Evolutionary conservation across 2,113 vertebrate species (phyloP).

Genomic region (Platycercus adscitus): DNA sequence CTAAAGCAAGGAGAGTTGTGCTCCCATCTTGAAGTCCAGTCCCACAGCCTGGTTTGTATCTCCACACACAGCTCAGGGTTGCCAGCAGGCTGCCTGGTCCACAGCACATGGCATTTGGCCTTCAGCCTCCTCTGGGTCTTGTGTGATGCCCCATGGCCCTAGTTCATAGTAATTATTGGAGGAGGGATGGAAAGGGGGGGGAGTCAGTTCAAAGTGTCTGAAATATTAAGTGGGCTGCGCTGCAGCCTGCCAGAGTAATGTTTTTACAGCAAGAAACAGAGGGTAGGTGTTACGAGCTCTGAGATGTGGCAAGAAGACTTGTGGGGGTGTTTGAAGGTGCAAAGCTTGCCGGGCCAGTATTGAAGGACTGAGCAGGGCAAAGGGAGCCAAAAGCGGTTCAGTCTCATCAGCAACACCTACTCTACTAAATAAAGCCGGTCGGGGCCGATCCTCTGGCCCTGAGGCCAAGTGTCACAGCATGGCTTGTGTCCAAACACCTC

Average conservation of each 20-base stretch:
- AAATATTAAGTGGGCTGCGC: slow-evolving; percentile 12
- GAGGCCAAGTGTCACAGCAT: slow-evolving; percentile 4
- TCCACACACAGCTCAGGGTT: not conserved
- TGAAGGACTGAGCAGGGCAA: not conserved
- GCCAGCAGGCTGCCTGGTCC: not conserved
- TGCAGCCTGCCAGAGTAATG: slow-evolving; percentile 41
- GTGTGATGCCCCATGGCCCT: not conserved
- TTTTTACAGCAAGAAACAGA: slow-evolving; percentile 18
- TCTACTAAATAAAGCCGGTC: not conserved
- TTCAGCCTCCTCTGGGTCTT: not conserved
- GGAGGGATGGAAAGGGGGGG: not conserved
- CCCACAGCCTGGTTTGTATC: not conserved
- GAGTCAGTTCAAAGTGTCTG: slow-evolving; percentile 11
- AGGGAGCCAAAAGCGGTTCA: not conserved
- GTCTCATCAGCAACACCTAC: slow-evolving; percentile 32
- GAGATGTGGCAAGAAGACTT: slow-evolving; percentile 40
- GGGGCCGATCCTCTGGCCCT: fast-evolving
- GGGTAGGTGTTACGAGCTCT: slow-evolving; percentile 8
- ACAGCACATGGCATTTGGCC: not conserved
- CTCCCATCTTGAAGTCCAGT: not conserved
- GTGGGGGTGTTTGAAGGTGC: slow-evolving; percentile 20
- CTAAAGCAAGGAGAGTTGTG: not conserved
- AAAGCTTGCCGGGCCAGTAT: not conserved
- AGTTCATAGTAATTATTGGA: not conserved
- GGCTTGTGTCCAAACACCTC: slow-evolving; percentile 25